These are phyloP conservation scores for Clarias pachynema DNA, from an alignment of 2,797 vertebrate species.

Conservation along the genomic window DNA sequence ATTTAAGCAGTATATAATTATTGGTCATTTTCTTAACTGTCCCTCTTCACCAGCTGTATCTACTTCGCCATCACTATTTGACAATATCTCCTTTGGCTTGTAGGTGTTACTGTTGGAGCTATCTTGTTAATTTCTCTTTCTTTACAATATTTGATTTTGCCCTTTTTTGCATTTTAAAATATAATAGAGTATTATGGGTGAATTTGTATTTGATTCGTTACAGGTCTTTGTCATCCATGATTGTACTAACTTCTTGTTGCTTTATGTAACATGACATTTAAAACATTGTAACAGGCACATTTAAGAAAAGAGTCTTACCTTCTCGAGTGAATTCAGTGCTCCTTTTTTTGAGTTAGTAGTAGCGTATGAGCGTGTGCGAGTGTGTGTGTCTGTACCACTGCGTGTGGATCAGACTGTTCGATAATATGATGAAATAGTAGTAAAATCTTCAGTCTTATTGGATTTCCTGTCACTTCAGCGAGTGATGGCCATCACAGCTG, in stretches of 20 bases:
- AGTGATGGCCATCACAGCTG: slow-evolving; percentile 53
- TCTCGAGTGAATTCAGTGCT: slow-evolving; percentile 18
- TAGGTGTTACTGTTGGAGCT: not conserved
- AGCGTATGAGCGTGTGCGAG: not conserved
- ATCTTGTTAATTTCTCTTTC: not conserved
- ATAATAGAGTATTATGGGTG: not conserved
- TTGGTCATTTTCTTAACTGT: slow-evolving; percentile 36
- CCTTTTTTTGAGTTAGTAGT: slow-evolving; percentile 20
- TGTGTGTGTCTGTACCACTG: not conserved
- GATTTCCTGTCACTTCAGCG: slow-evolving; percentile 28
- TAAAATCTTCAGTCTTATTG: slow-evolving; percentile 32
- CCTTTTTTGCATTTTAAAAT: not conserved
- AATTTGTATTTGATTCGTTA: not conserved
- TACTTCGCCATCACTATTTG: not conserved
- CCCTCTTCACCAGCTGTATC: slow-evolving; percentile 53
- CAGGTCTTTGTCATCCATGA: not conserved
- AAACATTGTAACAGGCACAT: not conserved
- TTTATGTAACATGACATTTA: not conserved
- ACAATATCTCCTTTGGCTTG: not conserved
- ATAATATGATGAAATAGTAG: slow-evolving; percentile 18
- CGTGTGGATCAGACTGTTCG: not conserved
- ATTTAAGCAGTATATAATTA: slow-evolving; percentile 23
- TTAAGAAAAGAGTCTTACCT: slow-evolving; percentile 44
- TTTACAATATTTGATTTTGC: not conserved
- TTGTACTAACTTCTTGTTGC: not conserved